Evolutionary conservation across 2,113 vertebrate genomes (phyloP), one percentile per base, ranked within the genome.

Genomic region (Salvelinus namaycush): DNA sequence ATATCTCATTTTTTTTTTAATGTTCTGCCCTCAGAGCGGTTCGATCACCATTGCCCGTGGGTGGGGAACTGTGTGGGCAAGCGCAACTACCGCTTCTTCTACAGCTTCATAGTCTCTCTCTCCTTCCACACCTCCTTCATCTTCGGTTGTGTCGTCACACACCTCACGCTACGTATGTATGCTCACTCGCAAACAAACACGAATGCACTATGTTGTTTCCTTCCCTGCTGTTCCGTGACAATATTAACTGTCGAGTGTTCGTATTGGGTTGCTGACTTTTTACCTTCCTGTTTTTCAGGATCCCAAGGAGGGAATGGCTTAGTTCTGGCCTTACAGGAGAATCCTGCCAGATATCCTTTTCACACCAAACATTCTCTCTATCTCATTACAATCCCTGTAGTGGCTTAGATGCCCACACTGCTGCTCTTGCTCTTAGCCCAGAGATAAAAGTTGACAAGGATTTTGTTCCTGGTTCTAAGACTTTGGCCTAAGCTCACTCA

Each of bases 11-110:
- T 54, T 54, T 51, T 14, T 44, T 75, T 2, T 44, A 1, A 39
- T 54, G 70, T 70, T 48, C 27, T 9, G 5, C 22, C 75, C 66
- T 31, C 94, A 99, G 97, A 99, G 75, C 94, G 97, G 6, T 99
- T 99, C 72, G 97, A 99, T 68, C 97, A 99, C 82, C 97, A 99
- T 88, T 99, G 97, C 84, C 97, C 97, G 16, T 99, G 97, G 97
- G 97, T 99, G 72, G 97, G 97, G 51, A 99, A 99, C 93, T 99
- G 97, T n/a, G 97, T 99, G 77, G 97, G 97, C 71, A 98, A 93
- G 87, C 95, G 97, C 78, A 99, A 98, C 90, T 98, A 99, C 82
- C 96, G 97, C 80, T 98, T 96, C 92, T 99, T 99, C 93, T 99
- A 98, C 8, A 95, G 95, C 75, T 99, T 99, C 86, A 96, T 98